Percentiles rank a stretch among this genome's conserved stretches.
These are phyloP conservation scores for Anguilla megastoma DNA, from an alignment of 2,797 vertebrate species.

Conservation along the genomic window DNA sequence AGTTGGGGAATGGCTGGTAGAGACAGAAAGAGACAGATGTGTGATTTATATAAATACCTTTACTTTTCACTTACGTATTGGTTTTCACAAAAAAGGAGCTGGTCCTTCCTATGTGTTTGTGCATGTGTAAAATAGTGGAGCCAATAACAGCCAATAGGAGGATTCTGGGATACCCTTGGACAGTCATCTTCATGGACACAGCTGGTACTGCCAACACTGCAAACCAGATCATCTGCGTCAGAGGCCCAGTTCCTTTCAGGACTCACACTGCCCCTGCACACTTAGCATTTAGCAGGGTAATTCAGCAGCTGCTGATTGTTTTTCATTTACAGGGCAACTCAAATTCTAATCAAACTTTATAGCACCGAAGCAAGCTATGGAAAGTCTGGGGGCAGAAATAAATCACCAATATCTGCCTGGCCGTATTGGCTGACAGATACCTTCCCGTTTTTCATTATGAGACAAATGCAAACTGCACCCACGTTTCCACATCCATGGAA, in stretches of 20 bases:
- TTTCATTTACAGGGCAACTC: background rate
- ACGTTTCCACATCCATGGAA: background rate
- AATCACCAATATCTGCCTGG: background rate
- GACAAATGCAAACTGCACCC: background rate
- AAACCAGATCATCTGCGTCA: background rate
- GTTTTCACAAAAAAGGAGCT: background rate
- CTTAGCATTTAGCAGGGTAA: background rate
- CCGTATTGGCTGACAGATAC: too few relatives aligned
- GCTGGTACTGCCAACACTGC: background rate
- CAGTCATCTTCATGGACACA: background rate
- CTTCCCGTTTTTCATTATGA: background rate
- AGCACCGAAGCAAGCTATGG: background rate
- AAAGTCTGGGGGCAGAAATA: background rate
- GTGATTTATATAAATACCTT: too few relatives aligned
- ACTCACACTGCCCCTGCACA: background rate
- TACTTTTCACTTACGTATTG: too few relatives aligned
- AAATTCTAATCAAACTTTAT: background rate
- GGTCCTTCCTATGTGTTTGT: background rate
- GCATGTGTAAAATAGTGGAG: too few relatives aligned
- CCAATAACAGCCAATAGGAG: too few relatives aligned
- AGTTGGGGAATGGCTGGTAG: background rate
- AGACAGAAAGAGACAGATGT: background rate
- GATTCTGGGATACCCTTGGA: background rate
- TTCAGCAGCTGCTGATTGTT: background rate
- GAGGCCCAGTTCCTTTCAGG: too few relatives aligned